Percentiles rank a stretch among this genome's conserved stretches.
These are phyloP conservation scores for Spilarctia lutea DNA, from an alignment of 2,888 invertebrate species.

Conservation along the genomic window DNA sequence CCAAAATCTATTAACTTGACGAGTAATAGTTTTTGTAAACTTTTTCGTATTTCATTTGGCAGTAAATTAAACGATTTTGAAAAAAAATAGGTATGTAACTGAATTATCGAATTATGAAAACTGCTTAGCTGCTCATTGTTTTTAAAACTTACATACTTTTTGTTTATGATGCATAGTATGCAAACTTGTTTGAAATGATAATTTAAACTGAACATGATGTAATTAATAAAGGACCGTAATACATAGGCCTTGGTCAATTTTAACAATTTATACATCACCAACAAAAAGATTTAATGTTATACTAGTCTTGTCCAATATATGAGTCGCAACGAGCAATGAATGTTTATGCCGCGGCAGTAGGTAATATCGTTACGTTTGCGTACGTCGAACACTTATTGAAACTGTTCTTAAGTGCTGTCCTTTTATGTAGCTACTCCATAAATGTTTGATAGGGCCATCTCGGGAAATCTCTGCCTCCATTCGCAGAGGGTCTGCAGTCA, in stretches of 20 bases:
- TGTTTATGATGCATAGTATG: too few relatives aligned
- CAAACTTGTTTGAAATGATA: too few relatives aligned
- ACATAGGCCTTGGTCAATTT: not conserved
- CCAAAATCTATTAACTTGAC: too few relatives aligned
- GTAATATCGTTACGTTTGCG: constrained; percentile 65
- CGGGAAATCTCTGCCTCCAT: constrained; percentile 86
- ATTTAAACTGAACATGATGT: too few relatives aligned
- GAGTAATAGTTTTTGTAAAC: too few relatives aligned
- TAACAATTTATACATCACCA: not conserved
- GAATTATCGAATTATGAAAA: too few relatives aligned
- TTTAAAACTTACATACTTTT: too few relatives aligned
- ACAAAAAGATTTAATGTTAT: not conserved
- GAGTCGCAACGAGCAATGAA: constrained; percentile 38
- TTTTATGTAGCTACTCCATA: constrained; percentile 86
- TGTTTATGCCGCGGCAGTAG: constrained; percentile 39
- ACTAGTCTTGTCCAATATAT: constrained; percentile 36
- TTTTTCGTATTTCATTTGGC: too few relatives aligned
- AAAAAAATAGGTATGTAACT: too few relatives aligned
- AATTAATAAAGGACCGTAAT: too few relatives aligned
- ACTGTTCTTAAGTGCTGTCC: constrained; percentile 85
- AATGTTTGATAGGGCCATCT: constrained; percentile 86
- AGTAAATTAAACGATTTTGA: too few relatives aligned
- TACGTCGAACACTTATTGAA: constrained; percentile 83
- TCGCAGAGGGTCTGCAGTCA: constrained; percentile 85
- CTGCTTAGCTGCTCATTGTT: too few relatives aligned